A percentile compares a stretch with the other conserved stretches of the same genome.
phyloP scores from a whole-genome alignment of 1,140 invertebrate species.

The Arion vulgaris region DNA sequence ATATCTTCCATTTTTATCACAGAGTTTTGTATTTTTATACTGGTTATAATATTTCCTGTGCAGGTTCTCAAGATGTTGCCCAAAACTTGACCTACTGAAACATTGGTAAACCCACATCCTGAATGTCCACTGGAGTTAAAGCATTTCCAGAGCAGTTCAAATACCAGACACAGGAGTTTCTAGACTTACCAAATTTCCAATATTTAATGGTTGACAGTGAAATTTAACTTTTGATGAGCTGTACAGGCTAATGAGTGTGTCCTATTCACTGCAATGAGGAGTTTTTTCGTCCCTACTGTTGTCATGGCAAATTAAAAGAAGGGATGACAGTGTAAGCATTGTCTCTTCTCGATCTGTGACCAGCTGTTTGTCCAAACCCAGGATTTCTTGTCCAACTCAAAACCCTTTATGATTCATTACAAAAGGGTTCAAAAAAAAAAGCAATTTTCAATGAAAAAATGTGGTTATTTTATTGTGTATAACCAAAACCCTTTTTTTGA shows the following conservation, averaged over 20 bases:
- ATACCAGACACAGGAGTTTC: conserved; percentile 94
- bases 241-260: conserved; percentile 76
- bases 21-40: no score
- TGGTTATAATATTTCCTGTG: background rate
- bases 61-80: conserved; percentile 75
- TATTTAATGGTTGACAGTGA: conserved; percentile 96
- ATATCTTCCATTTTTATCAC: no score
- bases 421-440: background rate
- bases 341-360: conserved; percentile 91
- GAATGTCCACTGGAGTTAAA: conserved; percentile 96
- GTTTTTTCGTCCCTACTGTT: conserved; percentile 65
- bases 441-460: background rate
- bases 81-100: conserved; percentile 90
- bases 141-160: conserved; percentile 97
- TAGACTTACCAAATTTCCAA: conserved; percentile 95
- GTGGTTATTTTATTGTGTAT: no score
- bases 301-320: conserved; percentile 78
- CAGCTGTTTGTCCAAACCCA: conserved; percentile 94
- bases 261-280: conserved; percentile 69
- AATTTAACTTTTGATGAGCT: conserved; percentile 87
- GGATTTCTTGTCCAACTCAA: conserved; percentile 94
- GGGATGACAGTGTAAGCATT: conserved; percentile 93
- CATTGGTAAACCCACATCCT: conserved; percentile 91
- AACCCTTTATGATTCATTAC: conserved; percentile 78
- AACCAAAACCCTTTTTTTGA: no score